Evolutionary conservation across 2,888 invertebrate species (phyloP), one percentile per base, ranked within the genome.

Genomic region (Aleiodes testaceus): DNA sequence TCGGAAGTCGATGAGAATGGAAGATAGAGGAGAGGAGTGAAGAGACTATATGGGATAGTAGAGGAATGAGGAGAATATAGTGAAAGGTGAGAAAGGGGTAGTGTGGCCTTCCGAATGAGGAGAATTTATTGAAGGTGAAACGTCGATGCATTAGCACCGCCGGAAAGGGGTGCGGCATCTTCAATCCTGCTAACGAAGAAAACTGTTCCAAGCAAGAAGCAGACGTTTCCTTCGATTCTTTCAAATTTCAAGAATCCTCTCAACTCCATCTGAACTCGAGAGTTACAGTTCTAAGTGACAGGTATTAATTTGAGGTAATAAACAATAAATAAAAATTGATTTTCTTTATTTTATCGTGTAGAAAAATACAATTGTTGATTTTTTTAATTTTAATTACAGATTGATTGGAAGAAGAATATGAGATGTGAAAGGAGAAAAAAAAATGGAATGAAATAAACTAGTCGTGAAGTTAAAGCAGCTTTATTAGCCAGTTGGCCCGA

Each of bases 111-210:
- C 59, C 59, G 14, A 59, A 42, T 59, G 66, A 50, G 50, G 74
- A 70, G 79, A 79, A 84, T 83, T 84, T 81, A 84, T 83, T 78
- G 78, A 77, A 81, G 76, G 72, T 73, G 80, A 83, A 59, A 80
- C 78, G 79, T 76, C 80, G 78, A 84, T 81, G 82, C 80, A 84
- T 83, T 82, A 81, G 77, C 78, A 71, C 73, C 76, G 79, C 78
- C 79, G 82, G 45, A 80, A n/a, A 80, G 80, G 81, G 78, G 74
- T 75, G 76, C 72, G 79, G 77, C 79, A 79, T 42, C 70, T 63
- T 72, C 70, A 68, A 70, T 66, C 63, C 55, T 50, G 42, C 50
- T 55, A 52, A 55, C 50, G 59, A 67, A 69, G 74, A 72, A 72
- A 69, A 64, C 47, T 66, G 49, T 20, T 14, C 22, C 22, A 47